Evolutionary conservation across 2,888 invertebrate species (phyloP), one percentile per base, ranked within the genome.

Genomic region (Falcaria lacertinaria): DNA sequence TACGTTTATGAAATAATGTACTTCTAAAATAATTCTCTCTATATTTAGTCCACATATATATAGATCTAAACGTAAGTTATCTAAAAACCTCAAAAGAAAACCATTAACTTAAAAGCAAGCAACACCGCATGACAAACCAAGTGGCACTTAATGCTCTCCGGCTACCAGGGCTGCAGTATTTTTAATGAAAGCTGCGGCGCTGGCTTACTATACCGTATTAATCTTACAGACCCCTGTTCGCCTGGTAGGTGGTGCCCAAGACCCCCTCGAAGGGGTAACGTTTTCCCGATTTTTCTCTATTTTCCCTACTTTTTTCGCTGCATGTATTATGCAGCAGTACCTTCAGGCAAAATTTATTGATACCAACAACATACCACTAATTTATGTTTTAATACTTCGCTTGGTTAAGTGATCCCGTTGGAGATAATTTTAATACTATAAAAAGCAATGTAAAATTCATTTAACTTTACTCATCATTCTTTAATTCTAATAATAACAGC

Each of bases 171-270:
- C 77, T 73, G 70, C 71, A 77, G 75, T 78, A 73, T 76, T 82
- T 81, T 81, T 86, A 87, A 86, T 86, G 83, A 85, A 86, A 81
- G 79, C 80, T 71, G 75, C 69, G 84, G 84, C 82, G 84, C 74
- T 76, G 80, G 77, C 82, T 79, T 72, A 69, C 76, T 69, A 72
- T 72, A 69, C 77, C 78, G 84, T 86, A 88, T 88, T 88, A 87
- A 88, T 88, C 88, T 87, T 87, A 74, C 64, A 69, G 79, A 60
- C 79, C 79, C 74, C 79, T 80, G 77, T 67, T 65, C 65, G 67
- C 86, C 80, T 84, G 65, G 84, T 86, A 85, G 80, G 76, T 74
- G 78, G 77, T 71, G 60, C 75, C 76, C 65, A 77, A 82, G 75
- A 74, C 74, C 79, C 75, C 67, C 67, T 49, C 56, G 69, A 64